Base-by-base conservation (phyloP, 2,113 vertebrate species). In the Lycaon pictus region DNA sequence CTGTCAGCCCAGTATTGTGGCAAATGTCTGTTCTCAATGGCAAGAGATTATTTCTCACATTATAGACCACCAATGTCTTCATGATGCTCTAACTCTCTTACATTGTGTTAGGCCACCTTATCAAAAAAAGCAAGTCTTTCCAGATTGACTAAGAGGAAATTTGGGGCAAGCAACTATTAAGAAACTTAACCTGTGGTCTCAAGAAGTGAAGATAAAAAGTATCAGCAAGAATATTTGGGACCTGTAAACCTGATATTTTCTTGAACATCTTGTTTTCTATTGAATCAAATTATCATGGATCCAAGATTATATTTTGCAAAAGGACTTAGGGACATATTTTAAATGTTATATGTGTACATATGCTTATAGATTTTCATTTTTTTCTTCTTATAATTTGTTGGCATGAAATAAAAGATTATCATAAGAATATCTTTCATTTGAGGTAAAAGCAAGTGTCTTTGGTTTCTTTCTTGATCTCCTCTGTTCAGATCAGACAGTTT, bases 41-140 rank as follows among this genome's bases (percentile, higher is more conserved):
- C 96, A 97, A 98, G 98, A 97, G 97, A 98, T 98, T 97, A 97
- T 96, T 96, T 23, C 0, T 98, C 97, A 97, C 93, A 96, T 98
- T 96, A 98, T 58, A 98, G 80, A 87, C 82, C 5, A 17, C 2
- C 67, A 60, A 22, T 20, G 51, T 62, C 37, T 76, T 83, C 85
- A 56, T 67, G 80, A 95, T 98, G 86, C 95, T 76, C 77, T 96
- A 0, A 2, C 83, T 35, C 92, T 97, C 96, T 37, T 88, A 53
- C 0, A 0, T 88, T 98, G 95, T 96, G 92, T 95, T 96, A 95
- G 17, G 3, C 22, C 23, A 82, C 72, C 51, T 32, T 91, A 97
- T 95, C 67, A 77, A 67, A 72, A 97, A 91, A 91, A 98, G 72
- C 90, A 98, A 97, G 96, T 96, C 97, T 98, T 97, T 95, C 53